These are phyloP conservation scores for Nymphalis urticae DNA, from an alignment of 2,888 invertebrate species.

Conservation along the genomic window DNA sequence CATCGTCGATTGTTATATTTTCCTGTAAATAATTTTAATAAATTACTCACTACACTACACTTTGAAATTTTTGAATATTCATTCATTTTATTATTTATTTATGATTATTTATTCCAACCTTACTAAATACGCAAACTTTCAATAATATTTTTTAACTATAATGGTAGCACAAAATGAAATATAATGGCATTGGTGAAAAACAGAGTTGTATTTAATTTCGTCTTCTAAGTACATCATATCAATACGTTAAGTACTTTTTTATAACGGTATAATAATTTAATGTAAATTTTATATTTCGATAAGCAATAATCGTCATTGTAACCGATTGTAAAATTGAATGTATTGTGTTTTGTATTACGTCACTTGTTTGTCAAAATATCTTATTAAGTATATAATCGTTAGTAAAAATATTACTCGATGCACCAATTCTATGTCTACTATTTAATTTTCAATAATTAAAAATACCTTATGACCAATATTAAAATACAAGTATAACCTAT, in stretches of 20 bases:
- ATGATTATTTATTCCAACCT: not conserved
- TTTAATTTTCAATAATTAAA: no score
- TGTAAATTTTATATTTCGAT: slow-evolving; percentile 17
- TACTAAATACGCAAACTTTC: not conserved
- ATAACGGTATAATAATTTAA: slow-evolving; percentile 23
- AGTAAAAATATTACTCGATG: no score
- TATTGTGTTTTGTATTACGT: not conserved
- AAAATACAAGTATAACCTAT: no score
- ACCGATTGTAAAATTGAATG: not conserved
- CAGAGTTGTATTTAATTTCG: slow-evolving; percentile 5
- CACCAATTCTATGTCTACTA: no score
- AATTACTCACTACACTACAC: not conserved
- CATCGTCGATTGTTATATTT: not conserved
- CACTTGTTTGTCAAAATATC: not conserved
- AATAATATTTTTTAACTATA: not conserved
- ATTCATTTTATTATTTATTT: not conserved
- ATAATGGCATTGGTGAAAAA: no score
- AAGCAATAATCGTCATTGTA: slow-evolving; percentile 27
- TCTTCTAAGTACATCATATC: slow-evolving; percentile 54
- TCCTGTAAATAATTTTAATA: not conserved
- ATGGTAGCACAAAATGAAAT: no score
- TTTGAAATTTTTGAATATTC: not conserved
- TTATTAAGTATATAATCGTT: no score
- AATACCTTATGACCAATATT: no score
- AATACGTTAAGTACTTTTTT: slow-evolving; percentile 55